Conservation (phyloP, 2,888 invertebrate species). For the Coremacera marginata region DNA sequence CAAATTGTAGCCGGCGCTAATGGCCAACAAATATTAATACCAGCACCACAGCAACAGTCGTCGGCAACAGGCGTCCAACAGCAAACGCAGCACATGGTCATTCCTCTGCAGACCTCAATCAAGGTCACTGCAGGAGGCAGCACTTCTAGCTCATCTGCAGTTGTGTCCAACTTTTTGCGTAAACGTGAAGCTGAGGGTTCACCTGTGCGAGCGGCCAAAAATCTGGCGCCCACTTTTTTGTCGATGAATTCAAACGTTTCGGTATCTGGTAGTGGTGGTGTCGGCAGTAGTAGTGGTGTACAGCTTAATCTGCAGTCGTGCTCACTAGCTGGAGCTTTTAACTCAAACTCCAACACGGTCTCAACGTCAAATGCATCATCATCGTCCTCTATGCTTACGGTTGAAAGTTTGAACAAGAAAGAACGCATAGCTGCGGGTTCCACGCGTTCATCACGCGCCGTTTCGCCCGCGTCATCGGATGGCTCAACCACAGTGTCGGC, state of each 20-base stretch:
- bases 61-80: conserved; percentile 37
- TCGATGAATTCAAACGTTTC: conserved; percentile 57
- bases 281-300: conserved; percentile 32
- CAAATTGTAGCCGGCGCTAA: conserved; percentile 18
- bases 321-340: not conserved
- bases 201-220: conserved; percentile 76
- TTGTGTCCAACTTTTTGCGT: conserved; percentile 77
- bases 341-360: not conserved
- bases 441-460: conserved; percentile 56
- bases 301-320: conserved; percentile 37
- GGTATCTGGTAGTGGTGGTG: conserved; percentile 48
- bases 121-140: conserved; percentile 60
- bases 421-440: conserved; percentile 47
- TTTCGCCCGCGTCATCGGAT: conserved; percentile 69
- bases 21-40: conserved; percentile 47
- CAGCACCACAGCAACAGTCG: conserved; percentile 42
- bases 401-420: conserved; percentile 58
- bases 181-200: conserved; percentile 86
- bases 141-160: conserved; percentile 44
- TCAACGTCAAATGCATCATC: not conserved
- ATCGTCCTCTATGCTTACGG: conserved; percentile 49
- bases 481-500: conserved; percentile 92
- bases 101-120: conserved; percentile 64
- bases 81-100: conserved; percentile 62
- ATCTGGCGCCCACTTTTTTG: conserved; percentile 70